Evolutionary conservation across 2,888 invertebrate genomes (phyloP).

Genomic region (Troides oblongomaculatus): DNA sequence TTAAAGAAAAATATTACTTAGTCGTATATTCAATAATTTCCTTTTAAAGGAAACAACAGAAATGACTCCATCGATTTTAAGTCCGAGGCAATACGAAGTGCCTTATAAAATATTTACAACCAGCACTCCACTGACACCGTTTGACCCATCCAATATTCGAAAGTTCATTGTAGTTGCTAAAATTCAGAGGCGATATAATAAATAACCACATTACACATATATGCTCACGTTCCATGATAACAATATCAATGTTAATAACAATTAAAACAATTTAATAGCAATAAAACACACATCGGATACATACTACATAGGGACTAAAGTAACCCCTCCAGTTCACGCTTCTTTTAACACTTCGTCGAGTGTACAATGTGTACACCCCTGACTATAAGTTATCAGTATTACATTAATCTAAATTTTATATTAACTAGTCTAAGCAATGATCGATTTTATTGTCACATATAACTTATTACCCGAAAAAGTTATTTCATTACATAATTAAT

Average conservation of each 20-base stretch:
- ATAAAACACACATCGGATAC: background rate
- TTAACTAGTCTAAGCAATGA: too few relatives aligned
- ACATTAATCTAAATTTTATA: too few relatives aligned
- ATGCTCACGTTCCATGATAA: too few relatives aligned
- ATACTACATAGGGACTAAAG: slow-evolving; percentile 2
- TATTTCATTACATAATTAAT: too few relatives aligned
- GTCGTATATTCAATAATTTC: too few relatives aligned
- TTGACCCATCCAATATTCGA: slow-evolving; percentile 34
- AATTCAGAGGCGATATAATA: too few relatives aligned
- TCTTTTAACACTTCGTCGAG: background rate
- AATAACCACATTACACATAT: too few relatives aligned
- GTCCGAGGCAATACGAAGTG: slow-evolving; percentile 45
- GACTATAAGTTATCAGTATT: slow-evolving; percentile 37
- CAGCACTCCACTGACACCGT: slow-evolving; percentile 52
- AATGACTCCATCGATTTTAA: slow-evolving; percentile 17
- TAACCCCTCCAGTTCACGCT: slow-evolving; percentile 3
- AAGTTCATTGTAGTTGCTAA: slow-evolving; percentile 1
- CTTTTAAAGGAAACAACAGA: background rate
- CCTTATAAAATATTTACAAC: slow-evolving; percentile 62
- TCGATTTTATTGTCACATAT: too few relatives aligned
- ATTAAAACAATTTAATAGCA: background rate
- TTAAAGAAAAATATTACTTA: too few relatives aligned
- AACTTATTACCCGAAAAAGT: too few relatives aligned
- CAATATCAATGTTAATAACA: too few relatives aligned
- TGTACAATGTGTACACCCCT: slow-evolving; percentile 43